Conservation (phyloP, 1,140 invertebrate species). For the Melipona quadrifasciata region DNA sequence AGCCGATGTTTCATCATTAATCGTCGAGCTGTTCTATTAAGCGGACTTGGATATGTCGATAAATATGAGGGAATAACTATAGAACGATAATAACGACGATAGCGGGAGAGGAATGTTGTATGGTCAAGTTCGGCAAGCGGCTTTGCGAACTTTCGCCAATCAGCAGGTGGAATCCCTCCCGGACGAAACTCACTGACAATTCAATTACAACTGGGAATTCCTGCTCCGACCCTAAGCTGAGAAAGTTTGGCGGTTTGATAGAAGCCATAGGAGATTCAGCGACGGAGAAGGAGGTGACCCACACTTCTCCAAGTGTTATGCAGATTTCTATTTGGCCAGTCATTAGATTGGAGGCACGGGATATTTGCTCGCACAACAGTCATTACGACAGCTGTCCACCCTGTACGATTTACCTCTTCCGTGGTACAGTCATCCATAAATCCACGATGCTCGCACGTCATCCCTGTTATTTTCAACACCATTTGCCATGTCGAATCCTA, state of each 20-base stretch:
- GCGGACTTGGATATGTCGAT: constrained; percentile 35
- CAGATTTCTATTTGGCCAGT: constrained; percentile 81
- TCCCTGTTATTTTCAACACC: constrained; percentile 23
- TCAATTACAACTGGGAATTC: constrained; percentile 78
- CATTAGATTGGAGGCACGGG: constrained; percentile 61
- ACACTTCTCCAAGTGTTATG: constrained; percentile 78
- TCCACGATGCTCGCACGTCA: constrained; percentile 9
- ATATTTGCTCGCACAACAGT: constrained; percentile 51
- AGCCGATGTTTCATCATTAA: constrained; percentile 10
- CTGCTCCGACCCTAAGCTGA: constrained; percentile 69
- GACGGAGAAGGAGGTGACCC: constrained; percentile 57
- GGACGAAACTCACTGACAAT: constrained; percentile 72
- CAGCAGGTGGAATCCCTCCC: constrained; percentile 68
- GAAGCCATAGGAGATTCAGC: constrained; percentile 52
- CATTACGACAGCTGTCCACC: constrained; percentile 52
- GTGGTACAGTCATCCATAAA: constrained; percentile 35
- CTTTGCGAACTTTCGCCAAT: constrained; percentile 70
- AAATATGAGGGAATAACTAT: constrained; percentile 19
- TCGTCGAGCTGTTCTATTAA: neutral
- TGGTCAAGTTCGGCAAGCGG: constrained; percentile 65
- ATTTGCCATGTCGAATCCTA: neutral
- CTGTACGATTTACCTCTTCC: constrained; percentile 10
- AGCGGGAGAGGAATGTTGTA: constrained; percentile 41
- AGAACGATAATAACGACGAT: constrained; percentile 50
- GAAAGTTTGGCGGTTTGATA: constrained; percentile 72